phyloP scores from a whole-genome alignment of 2,888 invertebrate genomes.

The Tinea semifulvella region DNA sequence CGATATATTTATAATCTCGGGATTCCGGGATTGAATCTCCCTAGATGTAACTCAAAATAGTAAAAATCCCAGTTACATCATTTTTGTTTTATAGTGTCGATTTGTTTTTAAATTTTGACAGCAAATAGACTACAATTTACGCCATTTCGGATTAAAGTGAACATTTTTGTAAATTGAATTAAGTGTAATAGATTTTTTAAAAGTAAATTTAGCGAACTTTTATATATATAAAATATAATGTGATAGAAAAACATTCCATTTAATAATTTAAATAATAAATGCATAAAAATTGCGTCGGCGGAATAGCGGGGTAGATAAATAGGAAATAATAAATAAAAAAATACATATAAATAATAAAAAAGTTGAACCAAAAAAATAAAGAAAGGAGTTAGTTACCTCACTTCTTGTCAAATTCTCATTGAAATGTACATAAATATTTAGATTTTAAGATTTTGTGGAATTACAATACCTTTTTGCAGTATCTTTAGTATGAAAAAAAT shows the following conservation, averaged over 20 bases:
- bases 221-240: too few relatives aligned
- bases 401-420: slow-evolving; percentile 27
- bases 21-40: too few relatives aligned
- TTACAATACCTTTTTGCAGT: background rate
- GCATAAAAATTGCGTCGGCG: slow-evolving; percentile 8
- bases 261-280: too few relatives aligned
- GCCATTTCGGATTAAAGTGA: slow-evolving; percentile 2
- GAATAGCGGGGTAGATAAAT: slow-evolving; percentile 1
- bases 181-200: slow-evolving; percentile 17
- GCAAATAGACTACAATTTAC: background rate
- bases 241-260: slow-evolving; percentile 9
- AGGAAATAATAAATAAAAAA: slow-evolving; percentile 12
- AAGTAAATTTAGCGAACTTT: slow-evolving; percentile 32
- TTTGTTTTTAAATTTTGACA: background rate
- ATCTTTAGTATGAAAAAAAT: too few relatives aligned
- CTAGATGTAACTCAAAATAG: too few relatives aligned
- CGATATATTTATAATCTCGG: too few relatives aligned
- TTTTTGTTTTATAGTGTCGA: too few relatives aligned
- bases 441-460: background rate
- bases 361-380: slow-evolving; percentile 57
- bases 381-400: slow-evolving; percentile 29
- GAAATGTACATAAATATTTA: slow-evolving; percentile 1
- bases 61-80: too few relatives aligned
- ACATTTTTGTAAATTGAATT: background rate
- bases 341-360: slow-evolving; percentile 30